phyloP scores from a whole-genome alignment of 2,113 vertebrate species.

The Delphinus delphis region DNA sequence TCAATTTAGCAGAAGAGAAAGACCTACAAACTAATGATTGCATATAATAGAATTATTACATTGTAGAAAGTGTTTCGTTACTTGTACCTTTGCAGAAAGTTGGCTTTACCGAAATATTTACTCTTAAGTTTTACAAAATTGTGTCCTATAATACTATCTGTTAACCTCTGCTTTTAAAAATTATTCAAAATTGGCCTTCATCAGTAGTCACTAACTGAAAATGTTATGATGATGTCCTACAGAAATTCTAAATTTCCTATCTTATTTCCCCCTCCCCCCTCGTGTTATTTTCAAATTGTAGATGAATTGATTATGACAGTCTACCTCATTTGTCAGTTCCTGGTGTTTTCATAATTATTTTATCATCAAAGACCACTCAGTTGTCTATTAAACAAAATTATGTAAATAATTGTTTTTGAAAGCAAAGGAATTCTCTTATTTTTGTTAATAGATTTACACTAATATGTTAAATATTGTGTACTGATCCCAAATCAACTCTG shows the following conservation, averaged over 20 bases:
- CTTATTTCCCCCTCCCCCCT: not conserved
- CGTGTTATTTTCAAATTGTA: not conserved
- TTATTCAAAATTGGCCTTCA: not conserved
- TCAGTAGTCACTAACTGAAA: not conserved
- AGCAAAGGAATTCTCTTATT: not conserved
- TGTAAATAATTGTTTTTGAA: not conserved
- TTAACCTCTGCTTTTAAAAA: not conserved
- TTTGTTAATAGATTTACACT: not conserved
- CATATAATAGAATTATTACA: not conserved
- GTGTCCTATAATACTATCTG: not conserved
- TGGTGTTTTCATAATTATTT: constrained; percentile 33
- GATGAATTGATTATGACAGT: not conserved
- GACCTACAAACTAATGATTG: not conserved
- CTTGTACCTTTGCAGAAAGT: not conserved
- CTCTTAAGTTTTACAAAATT: not conserved
- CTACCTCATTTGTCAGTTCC: not conserved
- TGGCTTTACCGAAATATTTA: not conserved
- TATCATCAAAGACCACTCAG: not conserved
- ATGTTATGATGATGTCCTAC: not conserved
- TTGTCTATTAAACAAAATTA: not conserved
- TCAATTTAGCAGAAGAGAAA: not conserved
- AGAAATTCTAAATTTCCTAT: not conserved
- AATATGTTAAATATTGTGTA: not conserved
- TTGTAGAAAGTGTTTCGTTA: not conserved
- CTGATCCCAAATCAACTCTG: not conserved